Evolutionary conservation across 2,797 vertebrate genomes (phyloP).

Genomic region (Epinephelus awoara): DNA sequence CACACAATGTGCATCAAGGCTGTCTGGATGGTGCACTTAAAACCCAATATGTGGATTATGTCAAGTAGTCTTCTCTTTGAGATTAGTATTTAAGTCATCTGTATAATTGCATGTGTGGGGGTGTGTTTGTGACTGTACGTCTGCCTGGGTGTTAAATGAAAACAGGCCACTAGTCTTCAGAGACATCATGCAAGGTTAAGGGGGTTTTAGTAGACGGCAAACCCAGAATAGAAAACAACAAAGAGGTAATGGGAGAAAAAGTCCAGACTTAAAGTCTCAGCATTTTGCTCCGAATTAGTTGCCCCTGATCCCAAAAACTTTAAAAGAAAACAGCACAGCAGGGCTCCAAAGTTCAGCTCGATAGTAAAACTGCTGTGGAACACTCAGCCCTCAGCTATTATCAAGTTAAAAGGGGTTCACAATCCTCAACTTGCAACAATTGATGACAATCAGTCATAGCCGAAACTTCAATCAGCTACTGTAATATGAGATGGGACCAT

Average conservation of each 20-base stretch:
- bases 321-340: slow-evolving; percentile 41
- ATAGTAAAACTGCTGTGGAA: slow-evolving; percentile 13
- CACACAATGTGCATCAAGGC: slow-evolving; percentile 10
- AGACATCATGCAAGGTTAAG: slow-evolving; percentile 44
- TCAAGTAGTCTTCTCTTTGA: not conserved
- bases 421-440: slow-evolving; percentile 35
- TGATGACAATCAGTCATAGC: slow-evolving; percentile 38
- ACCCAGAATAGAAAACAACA: slow-evolving; percentile 62
- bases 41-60: not conserved
- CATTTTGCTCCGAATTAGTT: slow-evolving; percentile 48
- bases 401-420: slow-evolving; percentile 45
- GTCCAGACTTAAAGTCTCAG: slow-evolving; percentile 50
- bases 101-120: not conserved
- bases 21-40: not conserved
- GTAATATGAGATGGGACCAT: slow-evolving; percentile 38
- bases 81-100: slow-evolving; percentile 15
- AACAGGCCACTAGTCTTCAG: slow-evolving; percentile 42
- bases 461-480: slow-evolving; percentile 42
- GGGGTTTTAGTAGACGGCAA: slow-evolving; percentile 26
- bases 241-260: slow-evolving; percentile 47
- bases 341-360: slow-evolving; percentile 37
- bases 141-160: slow-evolving; percentile 28
- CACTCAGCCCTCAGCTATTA: slow-evolving; percentile 33
- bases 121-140: slow-evolving; percentile 4
- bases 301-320: slow-evolving; percentile 46